Evolutionary conservation across 2,888 invertebrate species (phyloP).

Genomic region (Nesidiocoris tenuis): DNA sequence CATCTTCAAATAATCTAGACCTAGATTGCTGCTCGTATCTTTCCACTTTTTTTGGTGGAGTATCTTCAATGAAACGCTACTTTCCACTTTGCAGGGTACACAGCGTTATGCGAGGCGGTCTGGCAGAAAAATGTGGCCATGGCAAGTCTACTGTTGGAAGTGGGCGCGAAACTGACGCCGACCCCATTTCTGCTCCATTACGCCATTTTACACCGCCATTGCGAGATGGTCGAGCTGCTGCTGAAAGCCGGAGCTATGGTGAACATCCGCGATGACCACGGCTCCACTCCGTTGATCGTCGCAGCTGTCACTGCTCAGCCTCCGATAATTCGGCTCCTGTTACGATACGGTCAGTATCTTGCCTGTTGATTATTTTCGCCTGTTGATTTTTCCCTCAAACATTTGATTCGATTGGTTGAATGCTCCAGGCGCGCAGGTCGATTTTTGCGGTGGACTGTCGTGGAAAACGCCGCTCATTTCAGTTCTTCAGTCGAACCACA

Average conservation of each 20-base stretch:
- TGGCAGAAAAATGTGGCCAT: slow-evolving; percentile 63
- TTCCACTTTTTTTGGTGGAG: too few relatives aligned
- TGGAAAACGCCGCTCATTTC: slow-evolving; percentile 60
- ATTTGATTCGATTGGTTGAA: neutral
- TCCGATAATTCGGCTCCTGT: slow-evolving; percentile 59
- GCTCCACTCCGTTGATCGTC: slow-evolving; percentile 68
- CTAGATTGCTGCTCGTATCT: too few relatives aligned
- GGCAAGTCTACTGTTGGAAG: slow-evolving; percentile 61
- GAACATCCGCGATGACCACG: slow-evolving; percentile 65
- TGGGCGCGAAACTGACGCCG: slow-evolving; percentile 70
- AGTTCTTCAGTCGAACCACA: slow-evolving; percentile 20
- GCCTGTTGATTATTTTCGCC: neutral
- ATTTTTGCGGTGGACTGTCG: slow-evolving; percentile 56
- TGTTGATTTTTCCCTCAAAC: neutral
- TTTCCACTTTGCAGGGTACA: slow-evolving; percentile 59
- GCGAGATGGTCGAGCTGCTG: slow-evolving; percentile 61
- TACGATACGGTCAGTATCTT: slow-evolving; percentile 59
- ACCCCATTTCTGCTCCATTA: slow-evolving; percentile 69
- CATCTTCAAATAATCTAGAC: too few relatives aligned
- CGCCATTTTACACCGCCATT: slow-evolving; percentile 65
- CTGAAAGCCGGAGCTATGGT: slow-evolving; percentile 62
- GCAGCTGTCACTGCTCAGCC: slow-evolving; percentile 60
- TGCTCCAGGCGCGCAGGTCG: slow-evolving; percentile 60
- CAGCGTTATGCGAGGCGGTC: slow-evolving; percentile 71
- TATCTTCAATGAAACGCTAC: too few relatives aligned